Evolutionary conservation across 2,113 vertebrate genomes (phyloP).

Genomic region (Callocephalon fimbriatum): DNA sequence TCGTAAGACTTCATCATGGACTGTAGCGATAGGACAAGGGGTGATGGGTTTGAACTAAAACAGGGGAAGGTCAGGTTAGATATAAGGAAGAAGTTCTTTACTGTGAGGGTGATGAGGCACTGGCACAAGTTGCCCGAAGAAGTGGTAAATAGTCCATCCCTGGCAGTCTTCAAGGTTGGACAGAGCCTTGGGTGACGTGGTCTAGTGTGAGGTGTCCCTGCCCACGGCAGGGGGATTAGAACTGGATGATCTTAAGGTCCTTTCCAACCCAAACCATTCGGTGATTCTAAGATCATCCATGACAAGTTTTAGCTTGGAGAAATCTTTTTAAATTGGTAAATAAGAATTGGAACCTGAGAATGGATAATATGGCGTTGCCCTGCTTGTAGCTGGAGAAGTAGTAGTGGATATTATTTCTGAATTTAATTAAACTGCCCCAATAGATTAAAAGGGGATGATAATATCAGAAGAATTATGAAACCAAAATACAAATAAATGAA

Average conservation of each 20-base stretch:
- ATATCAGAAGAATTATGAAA: background rate
- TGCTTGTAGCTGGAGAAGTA: background rate
- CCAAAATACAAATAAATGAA: background rate
- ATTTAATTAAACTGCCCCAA: background rate
- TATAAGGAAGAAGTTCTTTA: background rate
- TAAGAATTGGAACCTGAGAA: background rate
- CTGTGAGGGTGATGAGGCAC: too few species aligned
- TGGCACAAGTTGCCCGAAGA: background rate
- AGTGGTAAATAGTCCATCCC: background rate
- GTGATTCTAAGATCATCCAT: background rate
- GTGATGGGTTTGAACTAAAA: background rate
- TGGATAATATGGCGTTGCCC: background rate
- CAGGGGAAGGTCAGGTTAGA: background rate
- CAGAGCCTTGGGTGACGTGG: background rate
- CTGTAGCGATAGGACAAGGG: background rate
- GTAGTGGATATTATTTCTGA: background rate
- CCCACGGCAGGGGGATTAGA: background rate
- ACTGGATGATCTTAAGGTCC: background rate
- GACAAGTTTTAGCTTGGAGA: background rate
- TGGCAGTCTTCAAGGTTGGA: background rate
- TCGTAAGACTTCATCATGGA: background rate
- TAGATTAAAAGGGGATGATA: background rate
- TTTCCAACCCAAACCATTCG: background rate
- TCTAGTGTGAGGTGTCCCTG: background rate
- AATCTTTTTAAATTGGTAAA: background rate